Evolutionary conservation across 2,797 vertebrate species (phyloP).

Genomic region (Alectoris magna): DNA sequence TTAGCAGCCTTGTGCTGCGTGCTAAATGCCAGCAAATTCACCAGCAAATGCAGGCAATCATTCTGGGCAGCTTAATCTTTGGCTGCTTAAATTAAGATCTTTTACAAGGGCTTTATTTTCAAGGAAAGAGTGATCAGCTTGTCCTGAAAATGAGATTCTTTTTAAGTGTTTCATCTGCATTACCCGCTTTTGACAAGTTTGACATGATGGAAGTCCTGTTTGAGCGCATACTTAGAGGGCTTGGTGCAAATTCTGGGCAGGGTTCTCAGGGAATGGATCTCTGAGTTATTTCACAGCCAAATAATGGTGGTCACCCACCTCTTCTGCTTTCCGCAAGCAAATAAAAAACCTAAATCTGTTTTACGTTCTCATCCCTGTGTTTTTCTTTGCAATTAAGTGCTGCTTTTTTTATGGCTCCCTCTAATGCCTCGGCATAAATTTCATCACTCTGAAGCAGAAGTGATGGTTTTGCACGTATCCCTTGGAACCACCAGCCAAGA

Average conservation of each 20-base stretch:
- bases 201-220: constrained; percentile 22
- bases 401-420: not conserved
- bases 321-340: not conserved
- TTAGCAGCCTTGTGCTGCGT: not conserved
- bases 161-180: constrained; percentile 70
- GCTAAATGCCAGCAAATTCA: constrained; percentile 22
- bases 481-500: not conserved
- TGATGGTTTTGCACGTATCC: rapidly evolving
- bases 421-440: not conserved
- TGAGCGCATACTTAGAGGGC: not conserved
- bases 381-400: not conserved
- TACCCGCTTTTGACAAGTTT: constrained; percentile 46
- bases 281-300: not conserved
- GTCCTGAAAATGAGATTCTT: constrained; percentile 65
- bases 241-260: constrained; percentile 38
- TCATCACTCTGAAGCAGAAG: not conserved
- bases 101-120: constrained; percentile 66
- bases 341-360: not conserved
- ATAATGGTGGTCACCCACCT: not conserved
- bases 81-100: constrained; percentile 67
- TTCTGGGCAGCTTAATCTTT: constrained; percentile 61
- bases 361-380: not conserved
- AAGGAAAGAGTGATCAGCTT: constrained; percentile 59
- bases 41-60: constrained; percentile 43
- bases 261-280: constrained; percentile 36